Evolutionary conservation across 2,888 invertebrate genomes (phyloP).

Genomic region (Deroplatys truncata): DNA sequence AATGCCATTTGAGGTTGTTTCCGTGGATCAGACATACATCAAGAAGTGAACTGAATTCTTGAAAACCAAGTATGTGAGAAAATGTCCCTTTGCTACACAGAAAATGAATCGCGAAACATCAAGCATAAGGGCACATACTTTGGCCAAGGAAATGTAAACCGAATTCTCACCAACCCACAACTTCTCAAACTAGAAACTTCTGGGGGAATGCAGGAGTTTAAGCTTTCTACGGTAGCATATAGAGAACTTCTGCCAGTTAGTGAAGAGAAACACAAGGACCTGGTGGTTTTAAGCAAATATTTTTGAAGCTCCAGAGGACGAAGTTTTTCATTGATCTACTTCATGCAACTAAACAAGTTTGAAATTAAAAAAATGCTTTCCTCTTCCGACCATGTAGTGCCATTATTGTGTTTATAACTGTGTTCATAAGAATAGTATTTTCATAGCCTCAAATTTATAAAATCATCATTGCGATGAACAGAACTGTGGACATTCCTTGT

Average conservation of each 20-base stretch:
- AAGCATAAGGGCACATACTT: not conserved
- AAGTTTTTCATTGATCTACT: not conserved
- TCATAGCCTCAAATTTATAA: no score
- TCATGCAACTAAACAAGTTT: not conserved
- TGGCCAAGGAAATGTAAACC: not conserved
- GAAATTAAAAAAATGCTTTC: not conserved
- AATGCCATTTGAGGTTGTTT: not conserved
- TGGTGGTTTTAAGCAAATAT: not conserved
- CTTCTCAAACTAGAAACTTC: not conserved
- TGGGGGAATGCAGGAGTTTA: not conserved
- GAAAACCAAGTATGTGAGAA: not conserved
- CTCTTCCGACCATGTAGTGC: not conserved
- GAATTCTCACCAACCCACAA: not conserved
- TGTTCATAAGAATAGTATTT: no score
- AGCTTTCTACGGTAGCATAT: not conserved
- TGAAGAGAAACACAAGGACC: not conserved
- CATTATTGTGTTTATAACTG: no score
- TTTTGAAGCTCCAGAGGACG: not conserved
- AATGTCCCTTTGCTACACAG: not conserved
- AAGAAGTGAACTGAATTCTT: not conserved
- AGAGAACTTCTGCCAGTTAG: not conserved
- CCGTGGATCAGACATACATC: not conserved
- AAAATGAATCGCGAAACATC: no score
- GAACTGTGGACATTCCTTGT: no score
- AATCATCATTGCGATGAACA: no score